phyloP scores from a whole-genome alignment of 2,888 invertebrate genomes.

The Chrysina gloriosa region DNA sequence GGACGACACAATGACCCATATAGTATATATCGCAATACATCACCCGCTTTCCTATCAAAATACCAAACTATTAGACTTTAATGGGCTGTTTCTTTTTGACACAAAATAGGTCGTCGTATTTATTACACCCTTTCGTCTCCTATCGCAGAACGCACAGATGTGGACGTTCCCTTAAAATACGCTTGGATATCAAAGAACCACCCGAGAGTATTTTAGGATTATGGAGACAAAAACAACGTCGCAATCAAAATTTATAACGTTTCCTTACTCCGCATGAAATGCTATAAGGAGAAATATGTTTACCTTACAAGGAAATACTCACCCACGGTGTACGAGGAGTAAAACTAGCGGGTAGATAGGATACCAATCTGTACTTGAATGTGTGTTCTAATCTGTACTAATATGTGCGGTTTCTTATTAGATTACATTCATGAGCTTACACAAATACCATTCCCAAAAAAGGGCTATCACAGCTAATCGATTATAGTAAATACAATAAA shows the following conservation, averaged over 20 bases:
- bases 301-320: too few species aligned
- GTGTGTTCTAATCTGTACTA: too few species aligned
- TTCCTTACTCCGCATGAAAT: background rate
- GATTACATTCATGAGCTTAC: too few species aligned
- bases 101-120: constrained; percentile 29
- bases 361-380: too few species aligned
- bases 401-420: too few species aligned
- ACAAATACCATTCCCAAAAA: too few species aligned
- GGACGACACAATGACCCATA: constrained; percentile 4
- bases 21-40: constrained; percentile 12
- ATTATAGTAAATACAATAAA: too few species aligned
- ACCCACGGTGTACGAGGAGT: too few species aligned
- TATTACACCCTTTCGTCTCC: background rate
- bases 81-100: constrained; percentile 43
- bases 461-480: too few species aligned
- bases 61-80: constrained; percentile 47
- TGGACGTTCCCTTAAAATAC: background rate
- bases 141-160: background rate
- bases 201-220: background rate
- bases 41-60: constrained; percentile 41
- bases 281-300: too few species aligned
- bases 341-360: too few species aligned
- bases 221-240: background rate
- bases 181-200: background rate
- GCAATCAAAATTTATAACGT: background rate